phyloP scores from a whole-genome alignment of 1,140 invertebrate species.

The Teleopsis dalmanni region DNA sequence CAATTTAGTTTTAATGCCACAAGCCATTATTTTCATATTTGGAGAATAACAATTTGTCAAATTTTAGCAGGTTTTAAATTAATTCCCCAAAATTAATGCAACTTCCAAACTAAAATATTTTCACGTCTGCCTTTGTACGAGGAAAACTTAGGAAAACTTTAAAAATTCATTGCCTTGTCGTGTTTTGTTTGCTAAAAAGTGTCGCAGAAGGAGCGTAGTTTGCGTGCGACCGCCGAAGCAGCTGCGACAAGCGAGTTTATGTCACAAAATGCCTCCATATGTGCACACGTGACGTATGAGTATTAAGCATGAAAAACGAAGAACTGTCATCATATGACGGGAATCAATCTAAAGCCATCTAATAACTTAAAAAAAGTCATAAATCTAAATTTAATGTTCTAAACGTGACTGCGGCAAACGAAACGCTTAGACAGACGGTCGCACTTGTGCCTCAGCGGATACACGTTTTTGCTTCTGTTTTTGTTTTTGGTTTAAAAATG shows the following conservation, averaged over 20 bases:
- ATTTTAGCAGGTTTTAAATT: conserved; percentile 28
- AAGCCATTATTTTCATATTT: conserved; percentile 13
- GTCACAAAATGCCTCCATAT: no score
- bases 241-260: no score
- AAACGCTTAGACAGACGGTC: no score
- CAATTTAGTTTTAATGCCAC: not conserved
- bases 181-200: no score
- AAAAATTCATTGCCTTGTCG: conserved; percentile 39
- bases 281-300: no score
- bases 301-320: conserved; percentile 4
- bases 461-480: no score
- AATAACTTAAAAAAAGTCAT: conserved; percentile 44
- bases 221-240: no score
- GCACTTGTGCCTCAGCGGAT: no score
- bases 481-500: no score
- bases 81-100: conserved; percentile 10
- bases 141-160: conserved; percentile 20
- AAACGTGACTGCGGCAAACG: conserved; percentile 43
- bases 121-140: not conserved
- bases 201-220: no score
- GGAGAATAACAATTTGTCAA: conserved; percentile 26
- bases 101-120: not conserved
- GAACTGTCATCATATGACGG: conserved; percentile 44
- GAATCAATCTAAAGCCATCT: conserved; percentile 44
- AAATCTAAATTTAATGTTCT: conserved; percentile 44